Evolutionary conservation across 2,888 invertebrate genomes (phyloP).

Genomic region (Loripinus fragilis): DNA sequence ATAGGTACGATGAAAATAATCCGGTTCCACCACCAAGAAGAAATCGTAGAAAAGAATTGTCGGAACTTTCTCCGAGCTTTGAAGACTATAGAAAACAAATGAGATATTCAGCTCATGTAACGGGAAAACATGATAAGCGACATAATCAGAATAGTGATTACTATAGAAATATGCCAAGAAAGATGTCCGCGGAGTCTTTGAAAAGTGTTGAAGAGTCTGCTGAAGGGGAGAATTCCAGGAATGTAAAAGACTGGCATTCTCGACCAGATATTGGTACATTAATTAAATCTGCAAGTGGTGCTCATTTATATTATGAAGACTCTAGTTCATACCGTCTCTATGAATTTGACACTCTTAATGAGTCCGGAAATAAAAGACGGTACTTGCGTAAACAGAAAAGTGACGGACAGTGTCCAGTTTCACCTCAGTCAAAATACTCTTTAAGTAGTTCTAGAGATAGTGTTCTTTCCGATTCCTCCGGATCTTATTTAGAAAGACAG

Average conservation of each 20-base stretch:
- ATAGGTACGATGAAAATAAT: slow-evolving; percentile 54
- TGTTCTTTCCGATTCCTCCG: slow-evolving; percentile 71
- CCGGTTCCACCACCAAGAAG: slow-evolving; percentile 72
- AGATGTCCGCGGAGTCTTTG: slow-evolving; percentile 68
- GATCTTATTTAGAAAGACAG: slow-evolving; percentile 62
- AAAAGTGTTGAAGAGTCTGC: slow-evolving; percentile 70
- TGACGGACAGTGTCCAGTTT: slow-evolving; percentile 61
- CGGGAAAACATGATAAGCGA: slow-evolving; percentile 39
- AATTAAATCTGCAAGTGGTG: slow-evolving; percentile 78
- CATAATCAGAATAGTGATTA: slow-evolving; percentile 22
- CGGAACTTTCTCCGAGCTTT: slow-evolving; percentile 48
- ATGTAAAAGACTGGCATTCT: slow-evolving; percentile 34
- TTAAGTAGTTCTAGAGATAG: slow-evolving; percentile 73
- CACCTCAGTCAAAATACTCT: slow-evolving; percentile 73
- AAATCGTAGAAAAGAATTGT: slow-evolving; percentile 46
- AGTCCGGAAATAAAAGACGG: slow-evolving; percentile 34
- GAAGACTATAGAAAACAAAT: slow-evolving; percentile 49
- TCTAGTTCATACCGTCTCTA: slow-evolving; percentile 23
- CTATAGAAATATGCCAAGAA: slow-evolving; percentile 36
- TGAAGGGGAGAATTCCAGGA: slow-evolving; percentile 53
- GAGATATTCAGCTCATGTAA: slow-evolving; percentile 36
- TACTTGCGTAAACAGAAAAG: slow-evolving; percentile 58
- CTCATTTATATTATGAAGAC: slow-evolving; percentile 74
- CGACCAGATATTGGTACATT: slow-evolving; percentile 57
- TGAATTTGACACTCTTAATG: slow-evolving; percentile 54